Evolutionary conservation across 2,113 vertebrate species (phyloP).

Genomic region (Chloropsis cyanopogon): DNA sequence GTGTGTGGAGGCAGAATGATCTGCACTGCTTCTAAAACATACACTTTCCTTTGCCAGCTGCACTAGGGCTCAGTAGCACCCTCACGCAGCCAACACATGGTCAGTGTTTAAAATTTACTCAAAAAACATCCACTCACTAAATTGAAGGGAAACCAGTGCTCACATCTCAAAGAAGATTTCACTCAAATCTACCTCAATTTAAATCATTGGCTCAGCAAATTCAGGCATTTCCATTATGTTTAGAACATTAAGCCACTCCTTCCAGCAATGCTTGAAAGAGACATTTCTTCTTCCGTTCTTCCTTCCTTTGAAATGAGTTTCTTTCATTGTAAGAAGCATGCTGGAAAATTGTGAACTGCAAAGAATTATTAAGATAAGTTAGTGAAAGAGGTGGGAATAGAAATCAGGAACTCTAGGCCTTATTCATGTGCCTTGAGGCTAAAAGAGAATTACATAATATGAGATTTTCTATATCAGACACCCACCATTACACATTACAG

Average conservation of each 20-base stretch:
- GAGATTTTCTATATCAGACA: not conserved
- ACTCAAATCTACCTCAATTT: not conserved
- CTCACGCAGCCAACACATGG: not conserved
- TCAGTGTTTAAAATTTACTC: not conserved
- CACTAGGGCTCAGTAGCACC: not conserved
- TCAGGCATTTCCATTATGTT: not conserved
- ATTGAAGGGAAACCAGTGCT: not conserved
- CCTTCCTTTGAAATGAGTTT: not conserved
- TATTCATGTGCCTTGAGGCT: not conserved
- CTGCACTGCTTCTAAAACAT: not conserved
- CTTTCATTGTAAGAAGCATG: not conserved
- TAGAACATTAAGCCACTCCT: not conserved
- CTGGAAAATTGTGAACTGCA: not conserved
- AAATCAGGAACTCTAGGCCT: not conserved
- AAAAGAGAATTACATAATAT: not conserved
- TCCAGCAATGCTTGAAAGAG: not conserved
- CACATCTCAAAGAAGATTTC: not conserved
- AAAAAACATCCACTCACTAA: not conserved
- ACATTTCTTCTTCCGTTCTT: not conserved
- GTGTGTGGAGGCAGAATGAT: not conserved
- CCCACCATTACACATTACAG: not conserved
- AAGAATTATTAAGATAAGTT: slow-evolving; percentile 22
- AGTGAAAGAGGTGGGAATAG: not conserved
- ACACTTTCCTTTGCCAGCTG: not conserved
- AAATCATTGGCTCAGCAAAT: not conserved